phyloP scores from a whole-genome alignment of 2,113 vertebrate species.

The Collichthys lucidus region DNA sequence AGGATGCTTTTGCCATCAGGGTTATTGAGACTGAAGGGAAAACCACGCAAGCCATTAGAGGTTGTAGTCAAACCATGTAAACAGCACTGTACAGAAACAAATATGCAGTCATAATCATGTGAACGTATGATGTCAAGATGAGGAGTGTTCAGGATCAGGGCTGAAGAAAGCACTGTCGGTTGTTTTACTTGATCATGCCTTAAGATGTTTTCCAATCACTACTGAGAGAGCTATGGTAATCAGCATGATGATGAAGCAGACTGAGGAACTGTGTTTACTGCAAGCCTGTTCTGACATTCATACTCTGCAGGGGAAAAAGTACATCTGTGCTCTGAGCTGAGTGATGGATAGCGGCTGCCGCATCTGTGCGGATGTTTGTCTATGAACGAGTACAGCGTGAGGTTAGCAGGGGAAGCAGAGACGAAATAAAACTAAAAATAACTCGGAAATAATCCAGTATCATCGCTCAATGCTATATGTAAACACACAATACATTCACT shows the following conservation, averaged over 20 bases:
- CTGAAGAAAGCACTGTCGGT: slow-evolving; percentile 10
- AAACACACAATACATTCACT: neutral
- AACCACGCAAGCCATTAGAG: neutral
- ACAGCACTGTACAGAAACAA: neutral
- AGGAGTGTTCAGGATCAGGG: slow-evolving; percentile 40
- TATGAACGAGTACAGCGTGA: neutral
- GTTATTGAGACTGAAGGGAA: neutral
- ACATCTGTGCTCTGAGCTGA: slow-evolving; percentile 21
- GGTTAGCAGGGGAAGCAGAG: neutral
- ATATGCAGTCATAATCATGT: neutral
- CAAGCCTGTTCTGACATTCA: neutral
- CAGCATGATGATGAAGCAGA: slow-evolving; percentile 19
- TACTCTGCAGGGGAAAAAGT: neutral
- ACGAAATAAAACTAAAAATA: neutral
- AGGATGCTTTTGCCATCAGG: no score
- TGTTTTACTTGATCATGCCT: slow-evolving; percentile 10
- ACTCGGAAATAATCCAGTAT: neutral
- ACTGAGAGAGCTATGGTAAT: slow-evolving; percentile 45
- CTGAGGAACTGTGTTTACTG: neutral
- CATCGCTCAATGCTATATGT: no score
- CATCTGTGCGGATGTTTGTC: neutral
- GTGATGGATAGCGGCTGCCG: neutral
- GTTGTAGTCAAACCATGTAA: neutral
- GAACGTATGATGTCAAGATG: slow-evolving; percentile 7
- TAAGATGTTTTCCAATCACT: slow-evolving; percentile 29